phyloP scores from a whole-genome alignment of 2,797 vertebrate species.

The Taeniopygia guttata region DNA sequence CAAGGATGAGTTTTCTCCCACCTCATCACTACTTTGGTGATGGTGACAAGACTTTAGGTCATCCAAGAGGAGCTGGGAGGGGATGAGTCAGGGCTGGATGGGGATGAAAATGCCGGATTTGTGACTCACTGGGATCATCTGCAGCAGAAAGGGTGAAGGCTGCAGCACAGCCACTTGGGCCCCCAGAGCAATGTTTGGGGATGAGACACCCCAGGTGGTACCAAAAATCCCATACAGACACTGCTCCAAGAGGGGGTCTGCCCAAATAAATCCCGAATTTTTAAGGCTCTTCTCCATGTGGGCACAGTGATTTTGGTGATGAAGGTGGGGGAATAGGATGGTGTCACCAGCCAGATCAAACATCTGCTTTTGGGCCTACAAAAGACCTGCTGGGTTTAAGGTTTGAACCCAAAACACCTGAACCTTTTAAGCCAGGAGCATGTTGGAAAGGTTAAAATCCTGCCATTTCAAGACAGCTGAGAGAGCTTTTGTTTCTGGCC shows the following conservation, averaged over 20 bases:
- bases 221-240: neutral
- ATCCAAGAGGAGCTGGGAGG: neutral
- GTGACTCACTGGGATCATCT: neutral
- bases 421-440: neutral
- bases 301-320: neutral
- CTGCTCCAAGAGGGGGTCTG: fast-evolving
- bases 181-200: neutral
- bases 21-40: neutral
- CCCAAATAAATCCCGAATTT: neutral
- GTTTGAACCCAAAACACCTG: neutral
- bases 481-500: neutral
- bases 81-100: neutral
- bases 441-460: neutral
- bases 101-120: neutral
- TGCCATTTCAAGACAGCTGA: neutral
- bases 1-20: neutral
- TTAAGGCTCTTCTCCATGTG: neutral
- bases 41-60: neutral
- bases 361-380: neutral
- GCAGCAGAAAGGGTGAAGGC: neutral
- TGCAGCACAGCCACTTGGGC: fast-evolving
- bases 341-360: neutral
- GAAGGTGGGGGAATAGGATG: neutral
- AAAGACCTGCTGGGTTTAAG: neutral
- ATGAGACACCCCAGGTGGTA: fast-evolving